These are phyloP conservation scores for Cantharis rufa DNA, from an alignment of 2,888 invertebrate genomes.

Conservation along the genomic window DNA sequence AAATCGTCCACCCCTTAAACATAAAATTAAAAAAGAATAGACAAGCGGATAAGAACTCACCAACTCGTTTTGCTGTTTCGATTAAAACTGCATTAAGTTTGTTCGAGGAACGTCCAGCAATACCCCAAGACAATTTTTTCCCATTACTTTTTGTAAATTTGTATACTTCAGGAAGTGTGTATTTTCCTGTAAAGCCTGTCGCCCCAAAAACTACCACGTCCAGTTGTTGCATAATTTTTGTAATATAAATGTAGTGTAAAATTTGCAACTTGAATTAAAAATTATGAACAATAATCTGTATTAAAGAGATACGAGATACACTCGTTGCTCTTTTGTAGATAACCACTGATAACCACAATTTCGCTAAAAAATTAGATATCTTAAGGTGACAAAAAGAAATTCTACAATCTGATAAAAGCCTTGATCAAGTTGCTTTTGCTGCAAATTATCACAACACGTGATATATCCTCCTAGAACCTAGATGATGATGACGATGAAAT, in stretches of 20 bases:
- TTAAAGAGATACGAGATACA: too few species aligned
- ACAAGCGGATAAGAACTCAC: slow-evolving; percentile 42
- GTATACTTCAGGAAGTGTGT: slow-evolving; percentile 40
- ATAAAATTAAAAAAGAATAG: neutral
- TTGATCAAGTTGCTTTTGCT: too few species aligned
- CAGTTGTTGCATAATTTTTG: slow-evolving; percentile 55
- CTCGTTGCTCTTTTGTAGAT: too few species aligned
- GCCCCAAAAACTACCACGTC: slow-evolving; percentile 94
- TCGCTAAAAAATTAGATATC: too few species aligned
- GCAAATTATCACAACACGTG: too few species aligned
- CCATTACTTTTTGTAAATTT: slow-evolving; percentile 58
- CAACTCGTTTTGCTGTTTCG: slow-evolving; percentile 53
- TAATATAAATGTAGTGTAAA: neutral
- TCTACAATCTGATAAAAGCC: too few species aligned
- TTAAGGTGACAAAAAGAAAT: too few species aligned
- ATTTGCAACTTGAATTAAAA: too few species aligned
- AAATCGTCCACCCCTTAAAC: slow-evolving; percentile 54
- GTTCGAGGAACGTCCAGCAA: slow-evolving; percentile 76
- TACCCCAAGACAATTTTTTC: slow-evolving; percentile 75
- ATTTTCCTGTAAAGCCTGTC: slow-evolving; percentile 90
- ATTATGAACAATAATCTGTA: too few species aligned
- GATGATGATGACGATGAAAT: too few species aligned
- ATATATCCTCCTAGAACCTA: too few species aligned
- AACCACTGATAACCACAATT: too few species aligned
- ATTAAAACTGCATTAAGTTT: slow-evolving; percentile 50